Percentiles rank a stretch among this genome's conserved stretches.
Conservation (phyloP, 2,888 invertebrate species). For the Sepioteuthis lessoniana region DNA sequence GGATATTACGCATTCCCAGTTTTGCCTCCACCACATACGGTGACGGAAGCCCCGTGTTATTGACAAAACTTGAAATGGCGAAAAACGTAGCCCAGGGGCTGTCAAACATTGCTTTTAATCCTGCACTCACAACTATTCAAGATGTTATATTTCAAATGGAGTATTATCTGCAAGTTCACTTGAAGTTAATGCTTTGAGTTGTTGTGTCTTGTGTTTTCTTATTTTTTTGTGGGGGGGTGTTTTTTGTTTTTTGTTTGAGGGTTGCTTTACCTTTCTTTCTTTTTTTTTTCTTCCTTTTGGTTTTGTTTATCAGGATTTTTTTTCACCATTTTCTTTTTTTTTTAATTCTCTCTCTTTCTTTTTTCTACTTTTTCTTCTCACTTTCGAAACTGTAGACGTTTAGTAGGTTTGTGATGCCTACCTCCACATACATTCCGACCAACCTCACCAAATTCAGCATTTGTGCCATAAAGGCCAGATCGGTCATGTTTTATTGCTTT, state of each 20-base stretch:
- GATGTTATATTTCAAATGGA: conserved; percentile 8
- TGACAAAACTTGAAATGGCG: conserved; percentile 23
- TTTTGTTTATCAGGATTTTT: no score
- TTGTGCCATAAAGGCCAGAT: background rate
- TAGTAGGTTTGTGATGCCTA: background rate
- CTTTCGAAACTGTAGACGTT: background rate
- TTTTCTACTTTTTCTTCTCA: background rate
- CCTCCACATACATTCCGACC: background rate
- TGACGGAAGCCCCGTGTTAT: conserved; percentile 33
- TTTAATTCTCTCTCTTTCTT: background rate
- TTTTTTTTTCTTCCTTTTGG: no score
- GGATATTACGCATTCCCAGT: conserved; percentile 33
- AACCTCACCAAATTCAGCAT: background rate
- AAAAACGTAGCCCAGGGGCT: background rate
- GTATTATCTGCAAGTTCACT: background rate
- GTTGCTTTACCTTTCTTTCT: no score
- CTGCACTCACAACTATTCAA: conserved; percentile 23
- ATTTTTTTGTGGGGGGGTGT: no score
- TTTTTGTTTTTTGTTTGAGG: no score
- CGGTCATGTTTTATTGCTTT: background rate
- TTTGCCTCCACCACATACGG: conserved; percentile 33
- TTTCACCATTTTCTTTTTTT: no score
- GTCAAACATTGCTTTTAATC: background rate
- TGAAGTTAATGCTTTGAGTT: background rate
- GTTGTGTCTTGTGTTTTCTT: no score